Conservation (phyloP, 2,888 invertebrate genomes). For the Drosophila mulleri region DNA sequence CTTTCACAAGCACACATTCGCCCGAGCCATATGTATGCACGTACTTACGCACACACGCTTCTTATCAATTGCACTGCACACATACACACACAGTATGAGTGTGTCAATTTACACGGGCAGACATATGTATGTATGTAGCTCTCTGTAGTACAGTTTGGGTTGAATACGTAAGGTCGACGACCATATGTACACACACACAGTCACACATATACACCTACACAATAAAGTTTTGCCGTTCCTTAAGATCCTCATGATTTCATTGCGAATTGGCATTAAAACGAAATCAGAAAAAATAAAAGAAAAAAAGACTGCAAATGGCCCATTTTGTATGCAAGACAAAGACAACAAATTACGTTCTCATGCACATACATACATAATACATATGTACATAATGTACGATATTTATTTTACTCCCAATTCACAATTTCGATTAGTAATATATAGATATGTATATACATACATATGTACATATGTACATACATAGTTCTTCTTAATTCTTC, state of each 20-base stretch:
- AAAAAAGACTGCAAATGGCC: constrained; percentile 2
- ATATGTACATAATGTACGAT: constrained; percentile 13
- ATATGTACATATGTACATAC: neutral
- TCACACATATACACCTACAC: constrained; percentile 5
- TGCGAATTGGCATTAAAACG: constrained; percentile 25
- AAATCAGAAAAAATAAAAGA: constrained; percentile 16
- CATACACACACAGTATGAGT: neutral
- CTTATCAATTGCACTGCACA: constrained; percentile 14
- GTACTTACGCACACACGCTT: neutral
- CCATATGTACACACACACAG: constrained; percentile 17
- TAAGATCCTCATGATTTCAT: constrained; percentile 12
- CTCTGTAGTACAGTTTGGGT: constrained; percentile 18
- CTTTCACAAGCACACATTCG: neutral
- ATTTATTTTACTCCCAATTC: constrained; percentile 17
- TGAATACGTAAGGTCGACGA: constrained; percentile 22
- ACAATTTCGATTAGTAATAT: constrained; percentile 8
- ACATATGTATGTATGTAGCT: constrained; percentile 1
- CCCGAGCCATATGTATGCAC: neutral
- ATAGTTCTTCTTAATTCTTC: constrained; percentile 31
- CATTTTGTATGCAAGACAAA: constrained; percentile 33
- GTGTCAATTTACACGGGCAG: constrained; percentile 4
- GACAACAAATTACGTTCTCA: constrained; percentile 29
- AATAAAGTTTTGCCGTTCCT: constrained; percentile 10
- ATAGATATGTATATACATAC: constrained; percentile 11
- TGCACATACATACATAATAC: constrained; percentile 25